Percentiles rank a stretch among this genome's conserved stretches.
phyloP scores from a whole-genome alignment of 1,140 invertebrate species.

The Zaprionus ornatus region DNA sequence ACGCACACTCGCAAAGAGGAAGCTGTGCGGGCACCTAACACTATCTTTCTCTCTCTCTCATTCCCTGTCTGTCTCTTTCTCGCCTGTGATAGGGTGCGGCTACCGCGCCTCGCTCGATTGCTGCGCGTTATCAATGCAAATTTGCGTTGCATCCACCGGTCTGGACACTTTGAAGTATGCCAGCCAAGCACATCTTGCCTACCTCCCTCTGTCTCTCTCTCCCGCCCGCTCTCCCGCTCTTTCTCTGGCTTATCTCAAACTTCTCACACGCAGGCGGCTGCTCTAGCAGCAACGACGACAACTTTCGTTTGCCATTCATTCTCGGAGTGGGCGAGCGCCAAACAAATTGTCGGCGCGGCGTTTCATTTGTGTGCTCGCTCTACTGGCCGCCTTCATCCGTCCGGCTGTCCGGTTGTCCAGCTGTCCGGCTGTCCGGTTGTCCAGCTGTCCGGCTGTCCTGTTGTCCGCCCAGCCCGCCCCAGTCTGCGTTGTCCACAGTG shows the following conservation, averaged over 20 bases:
- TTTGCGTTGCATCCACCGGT: slow-evolving; percentile 52
- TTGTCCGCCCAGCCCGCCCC: slow-evolving; percentile 2
- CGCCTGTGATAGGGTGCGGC: neutral
- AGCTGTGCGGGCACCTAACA: slow-evolving; percentile 33
- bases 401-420: neutral
- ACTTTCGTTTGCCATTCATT: slow-evolving; percentile 28
- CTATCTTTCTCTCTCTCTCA: neutral
- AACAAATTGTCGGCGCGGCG: slow-evolving; percentile 67
- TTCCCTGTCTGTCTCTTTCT: neutral
- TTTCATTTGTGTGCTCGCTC: slow-evolving; percentile 27
- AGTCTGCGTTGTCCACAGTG: slow-evolving; percentile 3
- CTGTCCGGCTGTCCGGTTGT: neutral
- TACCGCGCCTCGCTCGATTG: neutral
- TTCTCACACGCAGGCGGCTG: slow-evolving; percentile 73
- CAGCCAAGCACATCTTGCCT: slow-evolving; percentile 25
- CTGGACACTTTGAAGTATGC: slow-evolving; percentile 63
- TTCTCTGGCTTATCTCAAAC: slow-evolving; percentile 67
- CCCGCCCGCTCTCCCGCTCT: neutral
- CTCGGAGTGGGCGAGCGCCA: slow-evolving; percentile 48
- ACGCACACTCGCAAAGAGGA: slow-evolving; percentile 32
- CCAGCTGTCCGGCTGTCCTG: slow-evolving; percentile 13
- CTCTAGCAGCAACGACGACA: slow-evolving; percentile 20
- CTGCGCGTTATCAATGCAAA: slow-evolving; percentile 62
- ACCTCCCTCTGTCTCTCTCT: neutral
- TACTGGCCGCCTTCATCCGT: slow-evolving; percentile 5